Evolutionary conservation across 2,113 vertebrate genomes (phyloP).

Genomic region (Podarcis raffonei): DNA sequence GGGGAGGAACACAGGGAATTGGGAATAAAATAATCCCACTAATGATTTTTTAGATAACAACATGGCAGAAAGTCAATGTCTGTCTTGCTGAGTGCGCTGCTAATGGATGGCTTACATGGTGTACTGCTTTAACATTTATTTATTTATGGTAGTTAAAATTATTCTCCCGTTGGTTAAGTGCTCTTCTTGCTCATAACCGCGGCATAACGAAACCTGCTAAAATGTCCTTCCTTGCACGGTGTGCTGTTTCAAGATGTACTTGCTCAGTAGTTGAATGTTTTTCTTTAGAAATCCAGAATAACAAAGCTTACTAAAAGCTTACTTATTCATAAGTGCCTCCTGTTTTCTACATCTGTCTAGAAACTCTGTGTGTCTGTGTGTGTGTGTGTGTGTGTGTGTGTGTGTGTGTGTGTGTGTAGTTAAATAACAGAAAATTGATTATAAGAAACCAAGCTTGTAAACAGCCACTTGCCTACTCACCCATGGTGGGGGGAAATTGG

Average conservation of each 20-base stretch:
- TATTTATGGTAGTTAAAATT: slow-evolving; percentile 20
- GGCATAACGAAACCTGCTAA: slow-evolving; percentile 31
- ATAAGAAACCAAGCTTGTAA: not conserved
- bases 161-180: slow-evolving; percentile 49
- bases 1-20: slow-evolving; percentile 30
- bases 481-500: not conserved
- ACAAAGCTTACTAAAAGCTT: not conserved
- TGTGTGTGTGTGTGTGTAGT: too few species aligned
- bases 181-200: slow-evolving; percentile 25
- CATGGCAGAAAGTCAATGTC: slow-evolving; percentile 41
- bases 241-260: not conserved
- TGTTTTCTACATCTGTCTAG: not conserved
- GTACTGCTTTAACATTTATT: slow-evolving; percentile 39
- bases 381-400: too few species aligned
- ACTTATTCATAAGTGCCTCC: not conserved
- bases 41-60: slow-evolving; percentile 49
- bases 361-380: not conserved
- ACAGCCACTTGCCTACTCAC: not conserved
- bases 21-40: slow-evolving; percentile 34
- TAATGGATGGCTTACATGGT: slow-evolving; percentile 32
- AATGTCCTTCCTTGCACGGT: not conserved
- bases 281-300: not conserved
- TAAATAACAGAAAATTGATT: slow-evolving; percentile 38
- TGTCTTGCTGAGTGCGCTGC: slow-evolving; percentile 36
- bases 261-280: not conserved